Evolutionary conservation across 2,113 vertebrate species (phyloP).

Genomic region (Triplophysa tibetana): DNA sequence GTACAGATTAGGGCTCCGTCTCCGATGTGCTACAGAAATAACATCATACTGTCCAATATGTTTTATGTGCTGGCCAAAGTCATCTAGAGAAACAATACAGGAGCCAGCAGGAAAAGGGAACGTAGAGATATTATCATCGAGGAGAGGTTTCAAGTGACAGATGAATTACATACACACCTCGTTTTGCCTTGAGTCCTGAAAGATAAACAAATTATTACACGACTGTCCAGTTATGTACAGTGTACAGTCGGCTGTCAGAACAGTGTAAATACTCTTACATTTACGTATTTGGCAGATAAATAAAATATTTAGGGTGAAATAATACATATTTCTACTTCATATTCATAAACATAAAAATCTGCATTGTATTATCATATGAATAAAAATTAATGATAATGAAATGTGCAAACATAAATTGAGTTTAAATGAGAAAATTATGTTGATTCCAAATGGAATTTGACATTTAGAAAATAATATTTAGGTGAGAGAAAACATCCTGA

Average conservation of each 20-base stretch:
- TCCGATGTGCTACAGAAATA: conserved; percentile 73
- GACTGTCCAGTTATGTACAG: not conserved
- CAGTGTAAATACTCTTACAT: no score
- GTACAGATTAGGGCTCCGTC: conserved; percentile 63
- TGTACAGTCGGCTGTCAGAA: not conserved
- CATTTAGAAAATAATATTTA: no score
- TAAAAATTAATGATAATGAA: no score
- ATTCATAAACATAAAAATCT: no score
- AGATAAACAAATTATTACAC: conserved; percentile 58
- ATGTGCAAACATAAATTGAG: no score
- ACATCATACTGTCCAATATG: conserved; percentile 68
- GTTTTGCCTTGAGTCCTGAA: conserved; percentile 87
- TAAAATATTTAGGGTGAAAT: not conserved
- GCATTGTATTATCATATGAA: no score
- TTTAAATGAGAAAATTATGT: no score
- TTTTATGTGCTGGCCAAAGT: conserved; percentile 56
- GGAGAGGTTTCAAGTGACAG: conserved; percentile 43
- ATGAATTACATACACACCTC: conserved; percentile 85
- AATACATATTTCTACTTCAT: not conserved
- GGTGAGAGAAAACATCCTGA: no score
- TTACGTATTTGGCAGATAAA: no score
- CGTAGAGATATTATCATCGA: conserved; percentile 26
- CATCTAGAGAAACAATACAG: conserved; percentile 53
- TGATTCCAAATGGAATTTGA: no score
- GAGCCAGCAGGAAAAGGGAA: conserved; percentile 40